Evolutionary conservation across 2,888 invertebrate species (phyloP).

Genomic region (Epinotia brunnichana): DNA sequence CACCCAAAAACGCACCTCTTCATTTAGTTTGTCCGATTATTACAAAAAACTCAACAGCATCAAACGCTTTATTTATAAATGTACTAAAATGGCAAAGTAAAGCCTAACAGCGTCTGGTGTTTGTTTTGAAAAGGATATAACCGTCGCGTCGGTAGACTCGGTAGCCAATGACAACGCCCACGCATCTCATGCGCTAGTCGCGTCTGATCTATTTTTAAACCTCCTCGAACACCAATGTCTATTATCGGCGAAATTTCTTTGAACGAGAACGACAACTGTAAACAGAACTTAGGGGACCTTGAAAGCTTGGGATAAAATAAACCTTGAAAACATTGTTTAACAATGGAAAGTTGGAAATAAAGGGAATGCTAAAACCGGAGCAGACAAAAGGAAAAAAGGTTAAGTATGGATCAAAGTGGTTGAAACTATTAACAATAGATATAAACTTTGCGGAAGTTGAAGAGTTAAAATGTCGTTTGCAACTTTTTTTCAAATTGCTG

Average conservation of each 20-base stretch:
- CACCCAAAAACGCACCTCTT: background rate
- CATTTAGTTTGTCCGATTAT: background rate
- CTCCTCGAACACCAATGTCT: slow-evolving; percentile 51
- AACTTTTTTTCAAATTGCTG: background rate
- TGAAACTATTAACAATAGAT: slow-evolving; percentile 14
- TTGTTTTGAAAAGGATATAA: slow-evolving; percentile 54
- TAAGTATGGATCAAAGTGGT: background rate
- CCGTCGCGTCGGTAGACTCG: slow-evolving; percentile 54
- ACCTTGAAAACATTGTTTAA: slow-evolving; percentile 19
- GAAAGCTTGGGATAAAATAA: slow-evolving; percentile 17
- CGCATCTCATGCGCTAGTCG: slow-evolving; percentile 56
- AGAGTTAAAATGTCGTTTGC: background rate
- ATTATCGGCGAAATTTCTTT: slow-evolving; percentile 54
- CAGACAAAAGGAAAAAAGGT: slow-evolving; percentile 8
- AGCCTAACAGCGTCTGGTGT: slow-evolving; percentile 6
- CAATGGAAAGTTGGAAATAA: slow-evolving; percentile 20
- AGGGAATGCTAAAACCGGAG: slow-evolving; percentile 14
- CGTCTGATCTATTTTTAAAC: slow-evolving; percentile 59
- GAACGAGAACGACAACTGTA: slow-evolving; percentile 44
- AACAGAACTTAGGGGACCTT: slow-evolving; percentile 28
- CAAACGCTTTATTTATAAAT: background rate
- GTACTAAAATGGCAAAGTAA: background rate
- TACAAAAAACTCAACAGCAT: background rate
- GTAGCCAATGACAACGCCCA: slow-evolving; percentile 65
- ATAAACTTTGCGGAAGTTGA: slow-evolving; percentile 1